phyloP scores from a whole-genome alignment of 1,140 invertebrate genomes.

The Bradysia coprophila region DNA sequence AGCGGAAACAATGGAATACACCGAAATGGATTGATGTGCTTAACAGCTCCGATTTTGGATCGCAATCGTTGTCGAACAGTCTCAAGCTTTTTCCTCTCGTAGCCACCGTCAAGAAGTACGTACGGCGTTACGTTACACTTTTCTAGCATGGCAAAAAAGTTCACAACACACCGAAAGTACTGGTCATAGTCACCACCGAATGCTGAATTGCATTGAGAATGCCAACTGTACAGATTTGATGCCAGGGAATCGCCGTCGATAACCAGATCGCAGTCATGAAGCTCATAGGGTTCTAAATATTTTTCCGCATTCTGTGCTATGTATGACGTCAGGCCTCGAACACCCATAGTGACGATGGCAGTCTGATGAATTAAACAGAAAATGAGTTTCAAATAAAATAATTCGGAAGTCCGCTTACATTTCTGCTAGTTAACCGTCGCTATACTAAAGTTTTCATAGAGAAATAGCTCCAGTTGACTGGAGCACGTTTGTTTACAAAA shows the following conservation, averaged over 20 bases:
- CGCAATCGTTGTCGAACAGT: conserved; percentile 42
- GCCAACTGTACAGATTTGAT: conserved; percentile 46
- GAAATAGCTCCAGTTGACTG: too few relatives aligned
- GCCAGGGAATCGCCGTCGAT: conserved; percentile 69
- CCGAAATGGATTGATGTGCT: conserved; percentile 24
- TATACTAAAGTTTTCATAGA: too few relatives aligned
- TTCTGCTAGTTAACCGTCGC: too few relatives aligned
- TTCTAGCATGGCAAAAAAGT: conserved; percentile 51
- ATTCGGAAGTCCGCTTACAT: too few relatives aligned
- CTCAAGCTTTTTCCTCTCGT: conserved; percentile 51
- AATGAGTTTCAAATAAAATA: too few relatives aligned
- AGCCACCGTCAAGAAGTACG: conserved; percentile 69
- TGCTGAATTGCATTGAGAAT: conserved; percentile 38
- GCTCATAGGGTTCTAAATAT: conserved; percentile 38
- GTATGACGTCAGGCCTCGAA: conserved; percentile 62
- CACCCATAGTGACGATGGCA: conserved; percentile 53
- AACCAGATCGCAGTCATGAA: conserved; percentile 51
- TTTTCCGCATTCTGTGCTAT: conserved; percentile 44
- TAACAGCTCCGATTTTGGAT: conserved; percentile 36
- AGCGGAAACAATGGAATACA: conserved; percentile 42
- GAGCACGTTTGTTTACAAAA: too few relatives aligned
- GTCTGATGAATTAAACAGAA: too few relatives aligned
- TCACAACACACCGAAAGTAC: conserved; percentile 35
- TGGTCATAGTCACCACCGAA: conserved; percentile 81
- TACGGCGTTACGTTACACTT: conserved; percentile 57